These are phyloP conservation scores for Bathynomus jamesi DNA, from an alignment of 1,140 invertebrate genomes.

Conservation along the genomic window DNA sequence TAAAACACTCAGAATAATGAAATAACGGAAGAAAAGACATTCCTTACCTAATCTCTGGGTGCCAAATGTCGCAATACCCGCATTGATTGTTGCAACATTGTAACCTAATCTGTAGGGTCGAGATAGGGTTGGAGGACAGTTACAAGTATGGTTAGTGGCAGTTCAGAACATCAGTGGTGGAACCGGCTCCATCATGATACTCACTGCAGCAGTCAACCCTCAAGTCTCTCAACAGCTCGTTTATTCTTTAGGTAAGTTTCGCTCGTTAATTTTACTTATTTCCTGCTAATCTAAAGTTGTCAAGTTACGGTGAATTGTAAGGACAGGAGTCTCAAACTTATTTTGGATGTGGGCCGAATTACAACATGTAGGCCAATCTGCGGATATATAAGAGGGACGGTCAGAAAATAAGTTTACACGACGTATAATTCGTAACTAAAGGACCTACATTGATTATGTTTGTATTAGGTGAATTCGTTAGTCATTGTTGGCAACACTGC, in stretches of 20 bases:
- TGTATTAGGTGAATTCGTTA: no score
- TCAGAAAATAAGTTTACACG: no score
- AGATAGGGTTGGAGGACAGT: constrained; percentile 43
- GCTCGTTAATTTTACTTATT: neutral
- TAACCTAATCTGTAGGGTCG: constrained; percentile 43
- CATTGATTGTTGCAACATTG: no score
- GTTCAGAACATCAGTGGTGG: constrained; percentile 59
- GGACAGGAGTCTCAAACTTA: no score
- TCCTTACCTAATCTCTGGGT: no score
- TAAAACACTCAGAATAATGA: constrained; percentile 21
- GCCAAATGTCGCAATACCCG: no score
- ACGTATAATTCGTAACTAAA: no score
- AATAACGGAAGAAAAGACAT: neutral
- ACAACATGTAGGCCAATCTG: no score
- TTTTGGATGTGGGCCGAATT: no score
- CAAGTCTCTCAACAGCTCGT: constrained; percentile 56
- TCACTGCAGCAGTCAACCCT: constrained; percentile 60
- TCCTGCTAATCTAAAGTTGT: neutral
- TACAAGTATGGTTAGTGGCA: constrained; percentile 58
- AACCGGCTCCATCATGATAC: constrained; percentile 53
- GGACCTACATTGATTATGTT: no score
- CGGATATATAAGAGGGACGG: no score
- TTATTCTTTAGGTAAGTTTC: constrained; percentile 56
- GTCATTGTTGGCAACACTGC: no score
- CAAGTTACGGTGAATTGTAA: neutral